phyloP scores from a whole-genome alignment of 2,113 vertebrate genomes.

The Leucoraja erinaceus region DNA sequence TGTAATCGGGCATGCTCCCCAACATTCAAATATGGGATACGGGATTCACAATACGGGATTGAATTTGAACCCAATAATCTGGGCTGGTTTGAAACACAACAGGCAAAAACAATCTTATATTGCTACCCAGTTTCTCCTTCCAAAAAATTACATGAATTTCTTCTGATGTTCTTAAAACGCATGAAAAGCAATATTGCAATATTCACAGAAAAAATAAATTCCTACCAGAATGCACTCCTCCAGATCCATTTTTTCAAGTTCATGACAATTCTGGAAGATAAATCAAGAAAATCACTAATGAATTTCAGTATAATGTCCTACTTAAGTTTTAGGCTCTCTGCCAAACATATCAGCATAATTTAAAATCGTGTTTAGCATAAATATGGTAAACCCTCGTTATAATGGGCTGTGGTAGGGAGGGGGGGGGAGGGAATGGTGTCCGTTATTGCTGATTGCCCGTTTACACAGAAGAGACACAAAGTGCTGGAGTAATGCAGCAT shows the following conservation, averaged over 20 bases:
- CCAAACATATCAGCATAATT: not conserved
- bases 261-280: conserved; percentile 74
- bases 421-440: too few species aligned
- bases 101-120: not conserved
- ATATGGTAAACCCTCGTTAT: not conserved
- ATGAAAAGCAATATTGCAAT: too few species aligned
- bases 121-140: not conserved
- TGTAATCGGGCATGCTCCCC: too few species aligned
- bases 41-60: too few species aligned
- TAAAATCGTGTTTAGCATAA: not conserved
- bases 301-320: not conserved
- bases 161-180: not conserved
- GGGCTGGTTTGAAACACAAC: too few species aligned
- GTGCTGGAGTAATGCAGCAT: too few species aligned
- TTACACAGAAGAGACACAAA: too few species aligned
- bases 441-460: too few species aligned
- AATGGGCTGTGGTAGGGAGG: too few species aligned
- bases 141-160: not conserved
- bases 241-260: conserved; percentile 90
- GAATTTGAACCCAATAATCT: too few species aligned
- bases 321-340: not conserved
- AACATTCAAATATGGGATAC: too few species aligned
- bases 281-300: not conserved
- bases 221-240: conserved; percentile 90
- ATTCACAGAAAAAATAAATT: conserved; percentile 9